phyloP scores from a whole-genome alignment of 2,113 vertebrate genomes.

The Rostratula benghalensis region DNA sequence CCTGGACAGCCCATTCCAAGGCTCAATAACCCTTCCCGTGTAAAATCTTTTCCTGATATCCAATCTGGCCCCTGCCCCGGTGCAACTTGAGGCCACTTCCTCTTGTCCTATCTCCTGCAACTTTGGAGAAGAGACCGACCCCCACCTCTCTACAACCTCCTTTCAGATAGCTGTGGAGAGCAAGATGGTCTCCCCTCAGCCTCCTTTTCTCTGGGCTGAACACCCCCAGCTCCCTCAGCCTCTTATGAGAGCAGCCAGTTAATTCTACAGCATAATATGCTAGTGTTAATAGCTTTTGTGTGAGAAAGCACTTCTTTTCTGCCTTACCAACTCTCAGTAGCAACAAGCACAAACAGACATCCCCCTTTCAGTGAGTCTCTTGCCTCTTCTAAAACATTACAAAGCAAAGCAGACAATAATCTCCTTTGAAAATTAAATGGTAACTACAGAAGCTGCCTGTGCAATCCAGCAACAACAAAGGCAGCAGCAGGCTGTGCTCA shows the following conservation, averaged over 20 bases:
- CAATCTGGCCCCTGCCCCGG: too few relatives aligned
- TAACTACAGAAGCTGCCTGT: background rate
- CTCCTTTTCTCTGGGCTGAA: too few relatives aligned
- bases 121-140: too few relatives aligned
- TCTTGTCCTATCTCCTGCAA: too few relatives aligned
- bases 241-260: background rate
- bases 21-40: too few relatives aligned
- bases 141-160: too few relatives aligned
- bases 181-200: too few relatives aligned
- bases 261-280: background rate
- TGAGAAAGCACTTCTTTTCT: background rate
- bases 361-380: background rate
- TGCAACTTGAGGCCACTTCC: too few relatives aligned
- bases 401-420: background rate
- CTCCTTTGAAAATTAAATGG: background rate
- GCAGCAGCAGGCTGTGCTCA: accelerated
- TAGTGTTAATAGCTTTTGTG: background rate
- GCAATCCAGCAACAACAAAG: background rate
- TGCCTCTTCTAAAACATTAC: background rate
- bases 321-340: background rate
- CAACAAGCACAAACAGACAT: background rate
- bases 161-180: too few relatives aligned
- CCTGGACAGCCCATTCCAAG: too few relatives aligned
- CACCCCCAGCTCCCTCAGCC: too few relatives aligned
- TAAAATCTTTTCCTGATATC: too few relatives aligned